Base-by-base conservation (phyloP, 2,797 vertebrate species). In the Gymnocypris eckloni region DNA sequence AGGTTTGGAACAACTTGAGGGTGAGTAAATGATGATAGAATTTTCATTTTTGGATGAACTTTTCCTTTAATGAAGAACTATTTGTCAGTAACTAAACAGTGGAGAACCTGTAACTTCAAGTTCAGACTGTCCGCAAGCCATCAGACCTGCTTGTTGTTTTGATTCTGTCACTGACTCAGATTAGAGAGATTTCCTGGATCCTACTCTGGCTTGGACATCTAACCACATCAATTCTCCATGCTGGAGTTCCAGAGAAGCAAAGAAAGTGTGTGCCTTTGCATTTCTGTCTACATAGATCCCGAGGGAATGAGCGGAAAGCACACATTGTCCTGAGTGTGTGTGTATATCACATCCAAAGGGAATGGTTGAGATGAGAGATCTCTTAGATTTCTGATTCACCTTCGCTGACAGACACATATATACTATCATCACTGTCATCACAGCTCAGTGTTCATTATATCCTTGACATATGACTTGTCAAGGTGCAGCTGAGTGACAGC, bases 261-360 rank as follows among this genome's bases (percentile, higher is more conserved):
- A 43, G 28, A 4, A 22, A 71, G 33, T 79, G 16, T 67, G 54
- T 70, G 37, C 45, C 64, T 70, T 73, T 52, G 77, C 33, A 56
- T 39, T 77, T 52, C 66, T 41, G 79, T 88, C 88, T 56, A 77
- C 89, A 79, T 67, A 79, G 83, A 71, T 37, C 81, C 54, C 50
- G 28, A 64, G 71, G 67, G 79, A 80, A 79, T 70, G 79, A 67
- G 50, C 67, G 73, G 75, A 81, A 88, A 81, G 89, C 9, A 77
- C 84, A 73, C 33, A 81, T n/a, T 88, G 13, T 82, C 28, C 83
- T 54, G 84, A 84, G 87, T 86, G 86, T 78, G 81, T 91, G 87
- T 90, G 87, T 59, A 52, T 41, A 61, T 18, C 28, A 61, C 52
- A 52, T 79, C 85, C 86, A 77, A 91, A 89, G 22, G 15, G 37